Percentiles rank a stretch among this genome's conserved stretches.
These are phyloP conservation scores for Cyrtorhinus lividipennis DNA, from an alignment of 1,140 invertebrate genomes.

Conservation along the genomic window DNA sequence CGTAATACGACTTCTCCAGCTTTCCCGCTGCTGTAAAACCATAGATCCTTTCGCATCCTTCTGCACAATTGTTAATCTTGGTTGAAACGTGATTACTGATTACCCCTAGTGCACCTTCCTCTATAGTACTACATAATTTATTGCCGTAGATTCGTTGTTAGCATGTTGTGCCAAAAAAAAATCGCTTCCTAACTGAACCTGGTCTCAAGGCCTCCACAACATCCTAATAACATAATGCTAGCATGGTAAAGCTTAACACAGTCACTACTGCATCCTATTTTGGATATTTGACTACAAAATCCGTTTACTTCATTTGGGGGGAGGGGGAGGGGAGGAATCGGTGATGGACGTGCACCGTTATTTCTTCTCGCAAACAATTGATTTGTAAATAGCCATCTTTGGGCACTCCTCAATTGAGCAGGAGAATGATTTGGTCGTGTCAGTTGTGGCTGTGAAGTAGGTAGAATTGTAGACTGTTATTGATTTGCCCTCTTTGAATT, in stretches of 20 bases:
- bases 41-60: too few relatives aligned
- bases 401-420: too few relatives aligned
- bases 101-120: slow-evolving; percentile 15
- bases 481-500: not conserved
- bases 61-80: too few relatives aligned
- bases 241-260: slow-evolving; percentile 27
- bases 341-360: slow-evolving; percentile 23
- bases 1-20: too few relatives aligned
- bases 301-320: too few relatives aligned
- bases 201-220: slow-evolving; percentile 24
- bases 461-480: too few relatives aligned
- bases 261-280: slow-evolving; percentile 23
- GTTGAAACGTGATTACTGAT: too few relatives aligned
- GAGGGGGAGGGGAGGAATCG: too few relatives aligned
- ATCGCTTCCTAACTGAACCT: slow-evolving; percentile 21
- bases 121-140: slow-evolving; percentile 14
- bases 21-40: too few relatives aligned
- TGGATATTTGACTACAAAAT: not conserved
- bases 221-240: slow-evolving; percentile 25
- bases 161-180: slow-evolving; percentile 26
- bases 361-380: slow-evolving; percentile 10
- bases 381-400: too few relatives aligned
- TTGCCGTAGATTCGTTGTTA: slow-evolving; percentile 25
- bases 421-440: too few relatives aligned
- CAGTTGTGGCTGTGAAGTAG: slow-evolving; percentile 19